phyloP scores from a whole-genome alignment of 2,888 invertebrate genomes.

The Eledone cirrhosa region DNA sequence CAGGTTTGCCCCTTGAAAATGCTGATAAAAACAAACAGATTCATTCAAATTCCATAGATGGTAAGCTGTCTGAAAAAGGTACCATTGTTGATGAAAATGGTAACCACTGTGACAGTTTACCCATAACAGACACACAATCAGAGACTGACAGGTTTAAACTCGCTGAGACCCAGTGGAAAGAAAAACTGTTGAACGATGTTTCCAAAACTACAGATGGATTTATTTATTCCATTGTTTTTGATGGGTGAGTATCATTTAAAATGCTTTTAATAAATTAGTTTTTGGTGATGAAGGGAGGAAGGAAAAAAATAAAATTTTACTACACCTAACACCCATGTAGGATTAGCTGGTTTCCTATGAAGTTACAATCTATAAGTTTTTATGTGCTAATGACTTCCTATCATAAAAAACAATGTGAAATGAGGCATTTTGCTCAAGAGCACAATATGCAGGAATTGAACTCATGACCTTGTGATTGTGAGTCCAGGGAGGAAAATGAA shows the following conservation, averaged over 20 bases:
- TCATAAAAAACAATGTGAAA: too few species aligned
- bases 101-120: background rate
- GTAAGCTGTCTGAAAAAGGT: background rate
- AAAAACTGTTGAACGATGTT: background rate
- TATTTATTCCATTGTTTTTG: conserved; percentile 48
- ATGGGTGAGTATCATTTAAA: conserved; percentile 50
- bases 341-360: too few species aligned
- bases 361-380: too few species aligned
- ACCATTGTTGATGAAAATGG: conserved; percentile 10
- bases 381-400: too few species aligned
- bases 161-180: background rate
- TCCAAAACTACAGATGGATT: conserved; percentile 49
- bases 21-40: background rate
- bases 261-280: too few species aligned
- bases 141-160: background rate
- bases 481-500: too few species aligned
- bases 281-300: too few species aligned
- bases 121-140: background rate
- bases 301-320: too few species aligned
- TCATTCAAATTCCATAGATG: background rate
- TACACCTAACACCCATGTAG: too few species aligned
- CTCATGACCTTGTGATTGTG: too few species aligned
- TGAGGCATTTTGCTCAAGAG: too few species aligned
- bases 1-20: background rate
- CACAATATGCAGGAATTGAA: too few species aligned